Conservation (phyloP, 2,888 invertebrate genomes). For the Atethmia centrago region DNA sequence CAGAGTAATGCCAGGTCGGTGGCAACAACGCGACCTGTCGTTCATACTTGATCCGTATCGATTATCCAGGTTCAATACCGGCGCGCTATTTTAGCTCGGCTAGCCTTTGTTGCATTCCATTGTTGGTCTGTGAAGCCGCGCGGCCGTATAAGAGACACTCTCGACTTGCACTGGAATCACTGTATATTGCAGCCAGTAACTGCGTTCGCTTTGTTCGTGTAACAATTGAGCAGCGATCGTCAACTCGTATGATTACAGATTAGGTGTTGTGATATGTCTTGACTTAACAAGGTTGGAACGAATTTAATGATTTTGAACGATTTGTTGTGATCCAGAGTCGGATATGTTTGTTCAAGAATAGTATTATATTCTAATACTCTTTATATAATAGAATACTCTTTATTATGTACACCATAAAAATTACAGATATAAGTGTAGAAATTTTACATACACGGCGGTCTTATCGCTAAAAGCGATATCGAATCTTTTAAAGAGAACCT, state of each 20-base stretch:
- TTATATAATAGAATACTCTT: no score
- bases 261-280: constrained; percentile 53
- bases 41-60: constrained; percentile 72
- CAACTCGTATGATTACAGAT: constrained; percentile 45
- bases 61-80: constrained; percentile 69
- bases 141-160: constrained; percentile 56
- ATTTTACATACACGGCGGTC: no score
- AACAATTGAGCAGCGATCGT: constrained; percentile 45
- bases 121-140: constrained; percentile 53
- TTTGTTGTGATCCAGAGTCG: constrained; percentile 38
- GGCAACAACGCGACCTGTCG: constrained; percentile 61
- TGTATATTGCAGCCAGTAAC: constrained; percentile 50
- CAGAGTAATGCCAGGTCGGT: constrained; percentile 54
- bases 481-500: no score
- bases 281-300: constrained; percentile 40
- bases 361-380: no score
- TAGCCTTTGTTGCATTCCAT: constrained; percentile 66
- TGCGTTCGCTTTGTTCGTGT: constrained; percentile 45
- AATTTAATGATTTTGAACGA: constrained; percentile 36
- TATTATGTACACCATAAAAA: no score
- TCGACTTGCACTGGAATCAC: constrained; percentile 42
- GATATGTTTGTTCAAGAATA: constrained; percentile 14
- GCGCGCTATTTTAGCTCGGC: constrained; percentile 53
- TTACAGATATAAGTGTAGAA: no score
- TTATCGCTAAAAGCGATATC: no score